Evolutionary conservation across 2,888 invertebrate genomes (phyloP), one percentile per base, ranked within the genome.

Genomic region (Nephrotoma appendiculata): DNA sequence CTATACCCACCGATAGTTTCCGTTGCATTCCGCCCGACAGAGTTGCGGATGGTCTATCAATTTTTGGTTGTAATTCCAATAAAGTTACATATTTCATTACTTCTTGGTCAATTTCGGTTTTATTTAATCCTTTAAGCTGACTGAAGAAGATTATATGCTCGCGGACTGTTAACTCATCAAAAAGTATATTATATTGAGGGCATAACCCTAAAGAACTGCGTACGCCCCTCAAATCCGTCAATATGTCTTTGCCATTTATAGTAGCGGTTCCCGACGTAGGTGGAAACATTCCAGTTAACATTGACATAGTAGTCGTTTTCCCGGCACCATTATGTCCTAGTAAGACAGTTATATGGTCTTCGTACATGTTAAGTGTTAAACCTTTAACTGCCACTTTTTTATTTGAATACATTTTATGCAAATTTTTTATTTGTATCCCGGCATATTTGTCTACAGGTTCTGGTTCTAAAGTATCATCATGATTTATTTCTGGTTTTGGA

Each of bases 301-400:
- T 98, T 0, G 97, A 96, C 93, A 98, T 97, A 0, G 98, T 97
- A 0, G 98, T 98, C 0, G 98, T 97, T 92, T 98, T 98, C 9
- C 98, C 98, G 85, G 98, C 98, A 2, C 98, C 98, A 88, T 91
- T 91, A 87, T 96, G 96, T 0, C 96, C 96, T 57, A 97, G 91
- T n/a, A 96, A 90, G 1, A 96, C 97, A 0, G 98, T 98, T 88
- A 98, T 97, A 92, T 98, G 97, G 87, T 96, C 95, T 89, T 96
- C 95, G 90, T 96, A 98, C 94, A 98, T 95, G 89, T 96, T 96
- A 87, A 97, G 89, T n/a, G 93, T 94, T 86, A 97, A 91, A 87
- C 94, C 94, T 88, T 95, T 93, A 0, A 96, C 96, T 1, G 94
- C 96, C 42, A 92, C 90, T 89, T 90, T 71, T 41, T 91, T 93